Evolutionary conservation across 2,888 invertebrate species (phyloP).

Genomic region (Prosopocoilus inquinatus): DNA sequence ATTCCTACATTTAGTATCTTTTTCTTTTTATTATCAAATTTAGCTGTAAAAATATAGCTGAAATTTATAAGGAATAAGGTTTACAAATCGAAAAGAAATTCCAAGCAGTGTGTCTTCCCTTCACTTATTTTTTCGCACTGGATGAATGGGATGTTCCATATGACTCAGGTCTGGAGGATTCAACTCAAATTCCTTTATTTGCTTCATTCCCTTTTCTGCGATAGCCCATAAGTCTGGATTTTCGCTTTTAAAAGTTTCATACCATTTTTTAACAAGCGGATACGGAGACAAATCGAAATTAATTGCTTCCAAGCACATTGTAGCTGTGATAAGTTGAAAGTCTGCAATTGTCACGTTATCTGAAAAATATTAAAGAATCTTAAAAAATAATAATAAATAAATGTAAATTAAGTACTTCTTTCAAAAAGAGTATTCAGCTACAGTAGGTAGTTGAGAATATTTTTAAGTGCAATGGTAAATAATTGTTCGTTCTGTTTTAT

Average conservation of each 20-base stretch:
- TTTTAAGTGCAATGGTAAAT: too few species aligned
- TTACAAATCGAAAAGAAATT: neutral
- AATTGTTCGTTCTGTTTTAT: too few species aligned
- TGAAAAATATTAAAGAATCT: conserved; percentile 36
- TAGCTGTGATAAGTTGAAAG: conserved; percentile 68
- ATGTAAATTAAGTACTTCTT: too few species aligned
- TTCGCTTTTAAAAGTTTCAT: conserved; percentile 65
- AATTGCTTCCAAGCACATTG: conserved; percentile 72
- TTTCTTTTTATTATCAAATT: too few species aligned
- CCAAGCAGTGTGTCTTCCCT: neutral
- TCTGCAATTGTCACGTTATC: conserved; percentile 74
- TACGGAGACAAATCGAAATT: conserved; percentile 63
- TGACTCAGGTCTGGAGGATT: conserved; percentile 72
- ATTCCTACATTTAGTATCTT: too few species aligned
- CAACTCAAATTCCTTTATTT: conserved; percentile 64
- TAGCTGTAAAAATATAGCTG: too few species aligned
- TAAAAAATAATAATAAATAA: too few species aligned
- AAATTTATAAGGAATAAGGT: neutral
- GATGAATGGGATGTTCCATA: conserved; percentile 73
- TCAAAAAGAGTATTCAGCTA: too few species aligned
- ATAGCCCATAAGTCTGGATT: conserved; percentile 71
- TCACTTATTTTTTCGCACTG: conserved; percentile 54
- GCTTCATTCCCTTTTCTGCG: conserved; percentile 65
- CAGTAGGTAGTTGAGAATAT: too few species aligned
- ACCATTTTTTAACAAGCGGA: conserved; percentile 63